Base-by-base conservation (phyloP, 2,797 vertebrate species). In the Vireo griseus region DNA sequence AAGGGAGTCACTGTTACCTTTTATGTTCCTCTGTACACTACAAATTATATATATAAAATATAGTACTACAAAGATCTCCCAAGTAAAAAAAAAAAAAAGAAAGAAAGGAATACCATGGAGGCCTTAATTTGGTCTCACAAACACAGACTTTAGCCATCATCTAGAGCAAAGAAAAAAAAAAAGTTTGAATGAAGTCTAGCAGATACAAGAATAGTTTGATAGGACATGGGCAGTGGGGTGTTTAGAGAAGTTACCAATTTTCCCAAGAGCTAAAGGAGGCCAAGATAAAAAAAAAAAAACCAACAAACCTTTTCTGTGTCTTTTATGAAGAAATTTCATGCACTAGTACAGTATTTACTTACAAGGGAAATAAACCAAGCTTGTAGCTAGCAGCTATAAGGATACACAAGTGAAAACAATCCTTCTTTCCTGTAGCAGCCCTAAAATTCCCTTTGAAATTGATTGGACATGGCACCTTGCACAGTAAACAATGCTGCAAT, bases 401-500 rank as follows among this genome's bases (percentile, higher is more conserved):
- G 42, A 91, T 40, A 35, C 55, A 80, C 19, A 83, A 47, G 18
- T 39, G 51, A 68, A 92, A 97, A 21, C 48, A 95, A 94, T 42
- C 29, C 59, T 66, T 86, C 33, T 88, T 93, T 93, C 50, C 24
- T 47, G 50, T 40, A 90, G 52, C 37, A 75, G 16, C 42, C 61
- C 40, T 74, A 87, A 94, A 81, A 67, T 72, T 96, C 86, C 79
- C 48, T 96, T 96, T 95, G 87, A 95, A 75, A 75, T 45, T 95
- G 72, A 96, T 92, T 95, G 61, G 88, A 94, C 61, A 90, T 81
- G 78, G n/a, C 85, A 95, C 13, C 24, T 94, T 69, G 65, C 37
- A 92, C 77, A 86, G 72, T 69, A 96, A 95, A 95, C 81, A 95
- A 88, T 69, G 51, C 61, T 92, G 77, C 37, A 91, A 94, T 96